phyloP scores from a whole-genome alignment of 1,140 invertebrate genomes.

The Ceratoteleas bidentatus region DNA sequence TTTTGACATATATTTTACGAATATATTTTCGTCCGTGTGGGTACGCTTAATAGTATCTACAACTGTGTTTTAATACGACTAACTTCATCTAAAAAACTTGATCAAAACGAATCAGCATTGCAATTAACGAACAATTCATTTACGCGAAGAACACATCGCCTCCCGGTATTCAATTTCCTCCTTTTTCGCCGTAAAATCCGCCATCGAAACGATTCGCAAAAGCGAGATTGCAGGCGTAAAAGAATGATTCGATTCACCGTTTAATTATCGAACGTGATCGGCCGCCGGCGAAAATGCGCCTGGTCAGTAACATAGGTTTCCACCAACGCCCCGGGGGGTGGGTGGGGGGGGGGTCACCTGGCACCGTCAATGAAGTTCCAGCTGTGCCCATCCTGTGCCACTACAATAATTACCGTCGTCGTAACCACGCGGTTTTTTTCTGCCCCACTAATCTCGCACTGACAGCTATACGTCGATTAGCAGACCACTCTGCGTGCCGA shows the following conservation, averaged over 20 bases:
- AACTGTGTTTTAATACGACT: too few species aligned
- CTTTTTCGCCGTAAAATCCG: too few species aligned
- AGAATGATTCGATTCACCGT: not conserved
- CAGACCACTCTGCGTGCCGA: slow-evolving; percentile 38
- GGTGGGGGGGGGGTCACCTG: slow-evolving; percentile 1
- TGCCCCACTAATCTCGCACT: slow-evolving; percentile 70
- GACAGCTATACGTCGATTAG: slow-evolving; percentile 57
- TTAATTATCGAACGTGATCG: slow-evolving; percentile 26
- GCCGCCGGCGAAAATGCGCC: slow-evolving; percentile 44
- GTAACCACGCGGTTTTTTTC: slow-evolving; percentile 69
- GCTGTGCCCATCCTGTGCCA: slow-evolving; percentile 76
- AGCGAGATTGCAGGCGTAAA: too few species aligned
- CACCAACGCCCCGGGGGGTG: not conserved
- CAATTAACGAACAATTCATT: too few species aligned
- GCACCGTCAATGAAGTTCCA: slow-evolving; percentile 71
- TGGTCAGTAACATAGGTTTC: slow-evolving; percentile 39
- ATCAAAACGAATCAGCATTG: too few species aligned
- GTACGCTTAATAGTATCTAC: too few species aligned
- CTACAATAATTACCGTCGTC: slow-evolving; percentile 71
- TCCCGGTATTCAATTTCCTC: too few species aligned
- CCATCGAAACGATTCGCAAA: too few species aligned
- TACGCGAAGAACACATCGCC: too few species aligned
- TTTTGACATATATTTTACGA: too few species aligned
- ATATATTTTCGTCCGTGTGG: too few species aligned
- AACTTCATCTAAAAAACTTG: too few species aligned